These are phyloP conservation scores for mouse (Mus musculus) DNA, from an alignment of 2,113 vertebrate species.

Conservation along the genomic window DNA sequence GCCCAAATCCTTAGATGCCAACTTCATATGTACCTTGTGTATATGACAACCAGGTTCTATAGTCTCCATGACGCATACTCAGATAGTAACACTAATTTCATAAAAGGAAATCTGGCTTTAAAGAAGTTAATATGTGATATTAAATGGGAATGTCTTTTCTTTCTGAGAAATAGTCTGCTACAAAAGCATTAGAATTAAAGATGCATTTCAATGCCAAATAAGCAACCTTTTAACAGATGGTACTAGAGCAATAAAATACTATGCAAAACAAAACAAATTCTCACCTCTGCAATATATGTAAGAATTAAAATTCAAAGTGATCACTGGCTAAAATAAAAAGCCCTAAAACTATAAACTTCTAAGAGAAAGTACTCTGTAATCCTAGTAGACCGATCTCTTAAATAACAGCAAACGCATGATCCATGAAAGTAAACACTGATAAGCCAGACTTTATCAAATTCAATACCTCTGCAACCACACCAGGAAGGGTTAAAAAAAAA, in stretches of 20 bases:
- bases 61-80: background rate
- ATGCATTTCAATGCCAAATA: background rate
- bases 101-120: background rate
- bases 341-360: background rate
- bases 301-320: conserved; percentile 15
- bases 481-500: background rate
- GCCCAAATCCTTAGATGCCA: background rate
- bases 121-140: background rate
- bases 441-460: conserved; percentile 6
- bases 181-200: background rate
- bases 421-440: background rate
- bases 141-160: background rate
- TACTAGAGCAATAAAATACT: background rate
- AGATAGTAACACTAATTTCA: conserved; percentile 2
- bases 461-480: background rate
- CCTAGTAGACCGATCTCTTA: background rate
- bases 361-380: conserved; percentile 20
- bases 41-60: background rate
- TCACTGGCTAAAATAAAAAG: background rate
- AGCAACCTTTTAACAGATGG: conserved; percentile 1
- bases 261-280: background rate
- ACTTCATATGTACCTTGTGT: background rate
- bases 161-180: background rate
- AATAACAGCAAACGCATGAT: background rate
- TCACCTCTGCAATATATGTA: background rate